These are phyloP conservation scores for Acleris cristana DNA, from an alignment of 2,888 invertebrate genomes.

Conservation along the genomic window DNA sequence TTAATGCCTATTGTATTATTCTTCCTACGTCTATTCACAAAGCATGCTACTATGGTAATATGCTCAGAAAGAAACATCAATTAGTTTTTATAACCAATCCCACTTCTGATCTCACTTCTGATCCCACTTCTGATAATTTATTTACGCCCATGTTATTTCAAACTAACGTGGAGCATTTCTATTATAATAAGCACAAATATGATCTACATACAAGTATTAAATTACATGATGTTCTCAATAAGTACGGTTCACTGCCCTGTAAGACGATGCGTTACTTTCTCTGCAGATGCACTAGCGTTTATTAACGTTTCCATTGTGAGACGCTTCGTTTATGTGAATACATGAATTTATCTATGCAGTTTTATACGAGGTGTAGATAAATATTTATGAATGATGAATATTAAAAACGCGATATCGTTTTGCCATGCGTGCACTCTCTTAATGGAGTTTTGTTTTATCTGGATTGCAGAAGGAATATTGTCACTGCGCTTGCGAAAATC, in stretches of 20 bases:
- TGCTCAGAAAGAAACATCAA: background rate
- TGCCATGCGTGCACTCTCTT: background rate
- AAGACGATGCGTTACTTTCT: constrained; percentile 40
- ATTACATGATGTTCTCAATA: constrained; percentile 20
- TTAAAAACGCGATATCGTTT: background rate
- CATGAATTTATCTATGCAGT: background rate
- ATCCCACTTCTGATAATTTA: background rate
- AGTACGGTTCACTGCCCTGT: constrained; percentile 39
- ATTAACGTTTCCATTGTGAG: constrained; percentile 19
- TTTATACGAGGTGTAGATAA: constrained; percentile 1
- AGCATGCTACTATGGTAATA: background rate
- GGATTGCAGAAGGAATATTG: background rate
- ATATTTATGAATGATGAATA: constrained; percentile 7
- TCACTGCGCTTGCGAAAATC: too few relatives aligned
- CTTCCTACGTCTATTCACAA: constrained; percentile 5
- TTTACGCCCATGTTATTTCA: too few relatives aligned
- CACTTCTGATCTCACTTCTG: constrained; percentile 3
- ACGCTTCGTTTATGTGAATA: constrained; percentile 2
- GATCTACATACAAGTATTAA: constrained; percentile 32
- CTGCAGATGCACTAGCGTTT: constrained; percentile 36
- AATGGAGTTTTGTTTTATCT: background rate
- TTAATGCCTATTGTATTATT: constrained; percentile 22
- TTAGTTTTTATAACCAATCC: background rate
- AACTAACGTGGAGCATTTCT: background rate
- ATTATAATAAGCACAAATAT: constrained; percentile 12